These are phyloP conservation scores for Glossosoma conforme DNA, from an alignment of 1,140 invertebrate species.

Conservation along the genomic window DNA sequence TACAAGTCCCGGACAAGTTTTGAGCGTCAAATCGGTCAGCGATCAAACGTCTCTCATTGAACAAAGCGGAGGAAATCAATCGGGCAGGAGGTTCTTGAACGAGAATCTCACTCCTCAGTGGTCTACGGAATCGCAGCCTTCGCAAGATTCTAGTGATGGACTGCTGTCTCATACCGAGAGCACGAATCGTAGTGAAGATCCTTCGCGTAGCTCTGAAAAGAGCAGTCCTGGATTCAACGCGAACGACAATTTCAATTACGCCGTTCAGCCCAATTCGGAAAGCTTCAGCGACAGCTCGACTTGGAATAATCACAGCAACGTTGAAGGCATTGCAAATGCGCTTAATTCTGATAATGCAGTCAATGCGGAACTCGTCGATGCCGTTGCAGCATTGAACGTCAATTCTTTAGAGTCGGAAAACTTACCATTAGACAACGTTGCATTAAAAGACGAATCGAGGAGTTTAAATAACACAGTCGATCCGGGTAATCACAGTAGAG, in stretches of 20 bases:
- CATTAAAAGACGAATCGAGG: no score
- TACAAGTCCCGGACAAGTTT: not conserved
- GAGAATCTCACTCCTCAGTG: conserved; percentile 54
- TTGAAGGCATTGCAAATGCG: conserved; percentile 2
- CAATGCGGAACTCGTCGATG: conserved; percentile 22
- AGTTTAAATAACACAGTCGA: no score
- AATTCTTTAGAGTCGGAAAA: no score
- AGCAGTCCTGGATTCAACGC: conserved; percentile 43
- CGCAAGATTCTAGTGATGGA: conserved; percentile 55
- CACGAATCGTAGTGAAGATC: conserved; percentile 52
- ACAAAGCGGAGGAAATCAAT: not conserved
- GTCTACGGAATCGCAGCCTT: conserved; percentile 58
- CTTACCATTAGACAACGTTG: no score
- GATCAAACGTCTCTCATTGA: conserved; percentile 6
- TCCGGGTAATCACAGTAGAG: not conserved
- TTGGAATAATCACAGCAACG: conserved; percentile 5
- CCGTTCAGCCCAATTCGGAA: conserved; percentile 12
- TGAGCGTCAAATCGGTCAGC: conserved; percentile 5
- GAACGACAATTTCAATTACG: conserved; percentile 38
- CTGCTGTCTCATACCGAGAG: conserved; percentile 52
- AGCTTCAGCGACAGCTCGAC: conserved; percentile 10
- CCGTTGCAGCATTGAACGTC: conserved; percentile 18
- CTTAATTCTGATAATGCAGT: conserved; percentile 4
- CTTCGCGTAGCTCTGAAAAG: conserved; percentile 51
- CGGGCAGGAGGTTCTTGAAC: conserved; percentile 41